Evolutionary conservation across 2,113 vertebrate species (phyloP).

Genomic region (Nesogale talazaci): DNA sequence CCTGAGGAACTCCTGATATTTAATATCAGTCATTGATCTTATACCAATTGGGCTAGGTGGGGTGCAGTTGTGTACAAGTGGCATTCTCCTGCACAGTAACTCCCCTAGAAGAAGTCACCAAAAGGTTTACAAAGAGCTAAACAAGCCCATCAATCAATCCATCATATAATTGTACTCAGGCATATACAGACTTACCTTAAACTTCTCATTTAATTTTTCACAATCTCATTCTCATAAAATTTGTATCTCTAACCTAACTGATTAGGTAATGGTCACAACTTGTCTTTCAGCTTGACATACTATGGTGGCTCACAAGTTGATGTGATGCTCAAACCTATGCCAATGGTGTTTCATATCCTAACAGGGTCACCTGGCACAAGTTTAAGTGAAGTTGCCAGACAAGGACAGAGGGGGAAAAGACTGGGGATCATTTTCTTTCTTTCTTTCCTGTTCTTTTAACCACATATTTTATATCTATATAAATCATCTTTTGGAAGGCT

Average conservation of each 20-base stretch:
- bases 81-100: rapidly evolving
- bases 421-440: no score
- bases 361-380: no score
- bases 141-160: background rate
- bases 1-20: background rate
- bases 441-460: no score
- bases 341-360: no score
- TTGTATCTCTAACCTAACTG: background rate
- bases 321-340: no score
- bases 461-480: no score
- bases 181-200: background rate
- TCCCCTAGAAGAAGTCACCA: background rate
- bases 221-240: background rate
- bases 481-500: no score
- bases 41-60: background rate
- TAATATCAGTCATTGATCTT: background rate
- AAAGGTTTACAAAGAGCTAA: background rate
- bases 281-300: no score
- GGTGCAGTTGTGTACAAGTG: background rate
- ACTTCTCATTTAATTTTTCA: background rate
- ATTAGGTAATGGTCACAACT: no score
- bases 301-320: no score
- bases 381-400: no score
- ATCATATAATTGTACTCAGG: background rate
- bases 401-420: no score